Percentiles rank a stretch among this genome's conserved stretches.
Evolutionary conservation across 2,797 vertebrate species (phyloP).

Genomic region (Lepidocolaptes lacrymiger): DNA sequence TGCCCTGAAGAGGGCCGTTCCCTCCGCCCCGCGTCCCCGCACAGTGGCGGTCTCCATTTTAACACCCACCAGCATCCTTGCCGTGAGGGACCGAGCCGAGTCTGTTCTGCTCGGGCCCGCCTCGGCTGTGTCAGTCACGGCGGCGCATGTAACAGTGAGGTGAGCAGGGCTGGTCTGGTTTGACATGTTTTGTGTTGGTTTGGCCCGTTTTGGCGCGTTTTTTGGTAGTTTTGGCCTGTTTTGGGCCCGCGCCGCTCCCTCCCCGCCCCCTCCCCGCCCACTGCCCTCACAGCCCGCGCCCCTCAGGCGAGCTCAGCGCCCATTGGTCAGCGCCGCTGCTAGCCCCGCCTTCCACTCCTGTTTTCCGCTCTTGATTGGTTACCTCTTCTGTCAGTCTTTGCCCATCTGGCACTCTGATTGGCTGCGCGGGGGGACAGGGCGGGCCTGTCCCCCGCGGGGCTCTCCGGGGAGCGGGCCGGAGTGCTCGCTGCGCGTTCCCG

Average conservation of each 20-base stretch:
- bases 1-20: rapidly evolving
- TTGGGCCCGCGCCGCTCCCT: rapidly evolving
- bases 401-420: not conserved
- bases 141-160: rapidly evolving
- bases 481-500: rapidly evolving
- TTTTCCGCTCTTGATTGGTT: rapidly evolving
- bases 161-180: rapidly evolving
- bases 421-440: rapidly evolving
- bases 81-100: rapidly evolving
- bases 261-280: rapidly evolving
- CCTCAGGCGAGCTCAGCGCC: not conserved
- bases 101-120: not conserved
- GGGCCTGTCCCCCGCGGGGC: not conserved
- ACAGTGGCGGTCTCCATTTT: rapidly evolving
- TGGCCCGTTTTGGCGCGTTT: rapidly evolving
- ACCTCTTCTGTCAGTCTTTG: rapidly evolving
- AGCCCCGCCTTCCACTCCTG: rapidly evolving
- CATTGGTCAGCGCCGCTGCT: not conserved
- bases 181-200: too few relatives aligned
- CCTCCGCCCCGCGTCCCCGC: not conserved
- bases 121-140: not conserved
- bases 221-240: rapidly evolving
- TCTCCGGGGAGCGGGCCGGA: rapidly evolving
- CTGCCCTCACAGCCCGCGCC: rapidly evolving
- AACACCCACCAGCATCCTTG: not conserved